Base-by-base conservation (phyloP, 1,140 invertebrate species). In the Asobara japonica region DNA sequence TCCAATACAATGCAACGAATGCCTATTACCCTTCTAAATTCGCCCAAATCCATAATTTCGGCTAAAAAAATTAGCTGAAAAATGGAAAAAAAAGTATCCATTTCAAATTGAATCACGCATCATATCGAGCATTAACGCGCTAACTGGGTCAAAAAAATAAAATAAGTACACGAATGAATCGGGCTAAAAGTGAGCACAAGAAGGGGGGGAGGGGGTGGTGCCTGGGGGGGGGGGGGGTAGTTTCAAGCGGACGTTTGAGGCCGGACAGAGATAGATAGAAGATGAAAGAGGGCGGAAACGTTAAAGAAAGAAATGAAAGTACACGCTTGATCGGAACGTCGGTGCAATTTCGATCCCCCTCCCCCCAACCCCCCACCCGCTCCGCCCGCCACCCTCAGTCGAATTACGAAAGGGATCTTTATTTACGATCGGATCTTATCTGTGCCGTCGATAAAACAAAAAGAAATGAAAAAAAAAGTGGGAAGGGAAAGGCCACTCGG, bases 281-380 rank as follows among this genome's bases (percentile, higher is more conserved):
- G 30, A 41, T 60, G 51, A 41, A 51, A 45, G 56, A 69, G 25
- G 27, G 45, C 41, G 51, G 70, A 45, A 33, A 33, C 51, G 65
- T 41, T 45, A 64, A 66, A 56, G 18, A 69, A 61, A 67, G 67
- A 74, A 60, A 38, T 25, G 33, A 69, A 10, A 38, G 61, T 16
- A 36, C 51, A 56, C 51, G 51, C 51, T 56, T 56, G 51, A 56
- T 56, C 51, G 51, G 22, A 56, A 27, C 18, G 22, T 25, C 51
- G 51, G 51, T 56, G 51, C 51, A 56, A 56, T 56, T 56, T 56
- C 51, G 51, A 56, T 56, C n/a, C 22, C 22, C 8, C 13, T 3
- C 51, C 11, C 8, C 22, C 22, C 22, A 18, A 5, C 13, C 3
- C 51, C 51, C 22, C 10, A 3, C 20, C 51, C 8, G 10, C 51